Base-by-base conservation (phyloP, 2,797 vertebrate genomes). In the Urophycis tenuis region DNA sequence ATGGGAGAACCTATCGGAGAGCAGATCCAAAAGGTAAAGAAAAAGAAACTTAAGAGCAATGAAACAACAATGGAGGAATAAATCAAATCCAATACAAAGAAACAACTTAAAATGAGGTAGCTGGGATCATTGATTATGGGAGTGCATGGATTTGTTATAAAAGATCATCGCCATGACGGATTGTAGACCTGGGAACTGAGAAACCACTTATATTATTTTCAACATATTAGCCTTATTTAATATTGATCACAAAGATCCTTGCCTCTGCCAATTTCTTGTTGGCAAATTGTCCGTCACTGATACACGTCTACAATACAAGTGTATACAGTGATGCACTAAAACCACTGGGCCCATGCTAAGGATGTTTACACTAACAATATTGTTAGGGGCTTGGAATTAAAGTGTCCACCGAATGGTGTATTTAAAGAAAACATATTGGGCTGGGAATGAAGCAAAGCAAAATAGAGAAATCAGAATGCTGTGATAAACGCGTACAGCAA, bases 1-100 rank as follows among this genome's bases (percentile, higher is more conserved):
- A 92, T 91, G 90, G 88, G 86, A 89, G 88, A 88, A 87, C 90
- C 91, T 91, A 85, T 78, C 74, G 73, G 85, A 86, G 81, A 89
- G 81, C 76, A 87, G 53, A 87, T 78, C 71, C 76, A 77, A 78
- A 79, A 80, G 75, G 45, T 41, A 75, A 76, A 25, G 32, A 49
- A 71, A 71, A 19, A 72, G 14, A 39, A 75, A 76, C 73, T 49
- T 69, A 74, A 74, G 79, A 45, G 14, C 22, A 77, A 3, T 73
- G 34, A 49, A 45, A 74, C n/a, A 74, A 74, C 39, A 74, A 45
- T 74, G 15, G 36, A 39, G 72, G 19, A 35, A 35, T 31, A 14
- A 41, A 15, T 29, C 15, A 31, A 73, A 32, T 19, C 9, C 9
- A 74, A 41, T 7, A 45, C 36, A 11, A 39, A 39, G 36, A 11